Evolutionary conservation across 1,140 invertebrate species (phyloP).

Genomic region (Drosophila pandora): DNA sequence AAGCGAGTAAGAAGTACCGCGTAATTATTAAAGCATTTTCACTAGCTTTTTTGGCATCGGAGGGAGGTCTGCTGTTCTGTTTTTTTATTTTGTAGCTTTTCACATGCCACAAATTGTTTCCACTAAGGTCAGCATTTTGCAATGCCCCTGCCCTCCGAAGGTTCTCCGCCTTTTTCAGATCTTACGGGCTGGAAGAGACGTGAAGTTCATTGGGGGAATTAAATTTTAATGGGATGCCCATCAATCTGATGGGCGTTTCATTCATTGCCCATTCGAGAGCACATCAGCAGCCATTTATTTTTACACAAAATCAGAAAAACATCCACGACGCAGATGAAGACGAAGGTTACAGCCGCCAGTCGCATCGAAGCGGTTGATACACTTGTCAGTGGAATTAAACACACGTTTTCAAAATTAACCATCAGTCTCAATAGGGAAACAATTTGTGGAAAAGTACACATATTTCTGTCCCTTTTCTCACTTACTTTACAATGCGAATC

Average conservation of each 20-base stretch:
- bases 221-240: constrained; percentile 71
- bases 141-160: constrained; percentile 48
- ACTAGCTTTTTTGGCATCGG: constrained; percentile 43
- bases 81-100: constrained; percentile 37
- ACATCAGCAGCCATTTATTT: constrained; percentile 66
- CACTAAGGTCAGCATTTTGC: constrained; percentile 72
- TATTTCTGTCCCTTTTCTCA: too few relatives aligned
- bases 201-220: constrained; percentile 73
- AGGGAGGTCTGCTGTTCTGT: constrained; percentile 1
- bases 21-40: constrained; percentile 82
- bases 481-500: too few relatives aligned
- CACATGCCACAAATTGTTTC: constrained; percentile 71
- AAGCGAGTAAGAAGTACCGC: constrained; percentile 32
- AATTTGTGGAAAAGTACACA: background rate
- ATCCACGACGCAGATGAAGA: constrained; percentile 20
- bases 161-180: constrained; percentile 51
- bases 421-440: background rate
- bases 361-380: constrained; percentile 37
- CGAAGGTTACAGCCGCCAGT: constrained; percentile 24
- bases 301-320: constrained; percentile 43
- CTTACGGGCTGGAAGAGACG: constrained; percentile 28
- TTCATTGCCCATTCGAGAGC: constrained; percentile 66
- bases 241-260: constrained; percentile 75
- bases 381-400: constrained; percentile 32
- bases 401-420: constrained; percentile 8